Evolutionary conservation across 2,888 invertebrate genomes (phyloP), one percentile per base, ranked within the genome.

Genomic region (Hipparchia sbordonii): DNA sequence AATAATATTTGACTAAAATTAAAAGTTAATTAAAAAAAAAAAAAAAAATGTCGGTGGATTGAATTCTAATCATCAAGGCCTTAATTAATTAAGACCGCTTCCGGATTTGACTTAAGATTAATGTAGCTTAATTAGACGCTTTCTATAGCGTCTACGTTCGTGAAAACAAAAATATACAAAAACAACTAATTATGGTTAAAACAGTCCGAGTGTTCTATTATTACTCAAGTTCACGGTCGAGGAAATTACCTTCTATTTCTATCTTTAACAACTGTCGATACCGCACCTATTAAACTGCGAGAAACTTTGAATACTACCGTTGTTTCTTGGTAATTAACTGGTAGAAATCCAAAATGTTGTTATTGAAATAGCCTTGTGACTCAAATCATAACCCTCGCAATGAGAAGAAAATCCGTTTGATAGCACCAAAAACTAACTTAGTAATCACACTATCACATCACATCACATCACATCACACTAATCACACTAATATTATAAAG

Each of bases 201-300:
- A 46, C 62, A 9, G 60, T 12, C 9, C 33, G 12, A 13, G 7
- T 13, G 46, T 62, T 62, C 62, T 62, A 62, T 46, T 62, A 13
- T 46, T 46, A n/a, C n/a, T 46, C 62, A 48, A 46, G 62, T 62
- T 62, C 46, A 62, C 8, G 62, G 62, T 9, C 46, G 62, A 3
- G 62, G n/a, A 62, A 62, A 62, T 62, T 62, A 46, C n/a, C 62
- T 7, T 62, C 45, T 62, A 62, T 62, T 46, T 62, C 62, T 62
- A 46, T 62, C 46, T 62, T 62, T 62, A 62, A 46, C 8, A 62
- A 62, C 62, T 8, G 62, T 62, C 62, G 46, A 13, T 46, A 46
- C n/a, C 13, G 13, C 7, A 46, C 4, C 8, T 46, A 48, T 45
- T 45, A n/a, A 10, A n/a, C 61, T 13, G 46, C 62, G n/a, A 45